phyloP scores from a whole-genome alignment of 2,888 invertebrate genomes.

The Tanytarsus gracilentus region DNA sequence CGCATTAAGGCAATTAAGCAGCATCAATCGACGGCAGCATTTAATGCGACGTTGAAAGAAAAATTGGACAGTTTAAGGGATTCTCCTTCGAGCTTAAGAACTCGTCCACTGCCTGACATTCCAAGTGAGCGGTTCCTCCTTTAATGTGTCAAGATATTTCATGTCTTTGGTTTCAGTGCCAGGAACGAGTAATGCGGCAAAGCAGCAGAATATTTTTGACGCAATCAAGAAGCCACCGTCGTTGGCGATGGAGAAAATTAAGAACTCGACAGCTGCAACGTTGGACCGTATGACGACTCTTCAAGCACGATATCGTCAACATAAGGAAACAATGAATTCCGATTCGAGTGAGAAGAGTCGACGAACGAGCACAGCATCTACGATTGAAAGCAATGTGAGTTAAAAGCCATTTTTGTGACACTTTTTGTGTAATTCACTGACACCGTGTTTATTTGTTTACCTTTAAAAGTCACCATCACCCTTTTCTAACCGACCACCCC shows the following conservation, averaged over 20 bases:
- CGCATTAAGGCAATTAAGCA: constrained; percentile 13
- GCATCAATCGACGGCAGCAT: constrained; percentile 12
- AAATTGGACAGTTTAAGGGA: constrained; percentile 46
- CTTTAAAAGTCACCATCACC: not conserved
- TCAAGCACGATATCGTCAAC: constrained; percentile 51
- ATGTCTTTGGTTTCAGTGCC: constrained; percentile 5
- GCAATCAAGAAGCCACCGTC: constrained; percentile 42
- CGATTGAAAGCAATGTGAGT: constrained; percentile 30
- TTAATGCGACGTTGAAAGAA: constrained; percentile 38
- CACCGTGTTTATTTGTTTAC: not conserved
- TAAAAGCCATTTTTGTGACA: not conserved
- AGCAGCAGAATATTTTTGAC: constrained; percentile 40
- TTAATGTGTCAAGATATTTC: not conserved
- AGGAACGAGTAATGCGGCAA: not conserved
- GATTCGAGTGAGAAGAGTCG: constrained; percentile 29
- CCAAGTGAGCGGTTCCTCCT: constrained; percentile 37
- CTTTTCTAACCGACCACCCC: constrained; percentile 19
- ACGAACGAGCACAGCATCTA: constrained; percentile 32
- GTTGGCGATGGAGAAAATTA: constrained; percentile 42
- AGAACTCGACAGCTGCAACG: constrained; percentile 42
- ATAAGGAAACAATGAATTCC: constrained; percentile 47
- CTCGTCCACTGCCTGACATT: constrained; percentile 49
- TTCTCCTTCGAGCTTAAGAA: constrained; percentile 36
- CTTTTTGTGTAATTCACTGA: not conserved
- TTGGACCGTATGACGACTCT: constrained; percentile 43